A percentile compares a stretch with the other conserved stretches of the same genome.
Evolutionary conservation across 2,888 invertebrate species (phyloP).

Genomic region (Miltochrista miniata): DNA sequence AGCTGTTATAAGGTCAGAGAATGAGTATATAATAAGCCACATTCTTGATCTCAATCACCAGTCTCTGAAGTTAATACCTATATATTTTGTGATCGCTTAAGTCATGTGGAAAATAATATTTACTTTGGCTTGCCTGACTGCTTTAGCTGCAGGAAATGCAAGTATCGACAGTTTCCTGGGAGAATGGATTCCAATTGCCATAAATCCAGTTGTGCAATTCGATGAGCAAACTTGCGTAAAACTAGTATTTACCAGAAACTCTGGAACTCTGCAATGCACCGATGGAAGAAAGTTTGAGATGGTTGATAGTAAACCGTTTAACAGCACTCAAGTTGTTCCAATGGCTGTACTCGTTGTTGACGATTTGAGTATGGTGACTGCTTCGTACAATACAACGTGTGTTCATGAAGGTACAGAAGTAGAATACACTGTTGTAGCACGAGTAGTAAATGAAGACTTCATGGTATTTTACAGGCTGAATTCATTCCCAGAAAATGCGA

Average conservation of each 20-base stretch:
- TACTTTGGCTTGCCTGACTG: neutral
- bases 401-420: neutral
- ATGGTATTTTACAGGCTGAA: neutral
- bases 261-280: neutral
- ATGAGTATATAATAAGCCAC: too few species aligned
- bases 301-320: neutral
- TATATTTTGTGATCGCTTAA: too few species aligned
- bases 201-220: neutral
- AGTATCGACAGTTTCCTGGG: neutral
- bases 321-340: neutral
- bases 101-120: conserved; percentile 1
- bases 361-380: neutral
- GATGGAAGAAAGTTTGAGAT: neutral
- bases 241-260: neutral
- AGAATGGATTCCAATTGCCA: neutral
- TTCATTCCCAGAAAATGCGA: neutral
- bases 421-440: neutral
- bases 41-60: too few species aligned
- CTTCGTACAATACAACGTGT: neutral
- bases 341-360: neutral
- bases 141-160: neutral
- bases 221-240: neutral
- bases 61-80: too few species aligned
- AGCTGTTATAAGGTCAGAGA: too few species aligned
- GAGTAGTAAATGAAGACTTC: neutral